A percentile compares a stretch with the other conserved stretches of the same genome.
Evolutionary conservation across 2,888 invertebrate species (phyloP).

Genomic region (Cephus sareptanus): DNA sequence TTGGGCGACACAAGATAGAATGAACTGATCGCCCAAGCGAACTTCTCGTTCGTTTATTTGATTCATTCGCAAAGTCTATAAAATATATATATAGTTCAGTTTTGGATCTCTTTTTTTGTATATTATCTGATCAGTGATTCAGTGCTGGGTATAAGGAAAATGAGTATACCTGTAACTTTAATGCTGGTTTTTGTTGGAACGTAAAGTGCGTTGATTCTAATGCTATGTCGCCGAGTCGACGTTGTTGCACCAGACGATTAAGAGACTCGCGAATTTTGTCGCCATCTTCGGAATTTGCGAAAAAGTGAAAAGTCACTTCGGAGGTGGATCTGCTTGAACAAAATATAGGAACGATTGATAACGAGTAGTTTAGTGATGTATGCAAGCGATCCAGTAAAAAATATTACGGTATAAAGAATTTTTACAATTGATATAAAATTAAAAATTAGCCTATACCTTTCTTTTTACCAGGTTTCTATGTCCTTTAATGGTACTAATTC

Average conservation of each 20-base stretch:
- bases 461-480: background rate
- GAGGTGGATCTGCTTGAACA: constrained; percentile 46
- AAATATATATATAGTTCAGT: background rate
- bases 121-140: background rate
- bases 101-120: background rate
- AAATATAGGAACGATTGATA: background rate
- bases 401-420: background rate
- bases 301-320: constrained; percentile 66
- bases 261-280: constrained; percentile 69
- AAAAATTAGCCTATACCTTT: background rate
- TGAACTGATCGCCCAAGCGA: constrained; percentile 81
- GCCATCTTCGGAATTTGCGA: constrained; percentile 69
- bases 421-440: background rate
- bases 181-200: constrained; percentile 78
- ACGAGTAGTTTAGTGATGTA: background rate
- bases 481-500: background rate
- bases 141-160: background rate
- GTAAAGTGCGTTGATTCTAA: constrained; percentile 75
- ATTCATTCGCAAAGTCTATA: constrained; percentile 59
- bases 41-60: constrained; percentile 62
- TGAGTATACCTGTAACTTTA: constrained; percentile 74
- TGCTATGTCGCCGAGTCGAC: constrained; percentile 72
- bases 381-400: background rate
- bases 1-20: constrained; percentile 81
- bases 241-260: constrained; percentile 72